A percentile compares a stretch with the other conserved stretches of the same genome.
phyloP scores from a whole-genome alignment of 64 coral and sea anemone species.

The Dendrophyllia cribrosa region DNA sequence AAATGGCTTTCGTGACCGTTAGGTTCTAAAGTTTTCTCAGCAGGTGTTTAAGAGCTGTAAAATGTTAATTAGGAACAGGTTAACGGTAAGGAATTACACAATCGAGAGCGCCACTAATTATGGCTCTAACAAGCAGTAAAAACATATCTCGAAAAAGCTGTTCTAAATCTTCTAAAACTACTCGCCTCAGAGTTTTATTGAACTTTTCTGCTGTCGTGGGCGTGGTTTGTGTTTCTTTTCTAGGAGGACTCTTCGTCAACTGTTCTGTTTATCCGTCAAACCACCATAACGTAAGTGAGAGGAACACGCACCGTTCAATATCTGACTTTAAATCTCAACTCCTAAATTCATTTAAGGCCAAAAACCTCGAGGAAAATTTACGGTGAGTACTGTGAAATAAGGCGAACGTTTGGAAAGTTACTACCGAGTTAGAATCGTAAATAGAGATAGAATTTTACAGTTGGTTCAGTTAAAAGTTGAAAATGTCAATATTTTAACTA shows the following conservation, averaged over 20 bases:
- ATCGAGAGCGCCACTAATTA: neutral
- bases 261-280: neutral
- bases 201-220: neutral
- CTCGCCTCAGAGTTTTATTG: neutral
- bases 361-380: constrained; percentile 41
- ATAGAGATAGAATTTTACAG: no score
- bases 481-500: neutral
- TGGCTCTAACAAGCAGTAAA: neutral
- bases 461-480: no score
- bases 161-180: neutral
- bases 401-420: no score
- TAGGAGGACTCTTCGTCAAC: neutral
- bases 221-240: neutral
- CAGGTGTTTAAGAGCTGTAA: neutral
- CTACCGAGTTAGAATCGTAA: no score
- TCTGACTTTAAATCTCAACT: constrained; percentile 10
- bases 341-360: neutral
- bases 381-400: neutral
- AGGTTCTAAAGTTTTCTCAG: no score
- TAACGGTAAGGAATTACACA: neutral
- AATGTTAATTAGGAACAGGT: neutral
- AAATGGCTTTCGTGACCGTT: no score
- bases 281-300: neutral
- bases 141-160: neutral
- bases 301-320: neutral